Evolutionary conservation across 2,113 vertebrate species (phyloP), one percentile per base, ranked within the genome.

Genomic region (Rhynchomys soricoides): DNA sequence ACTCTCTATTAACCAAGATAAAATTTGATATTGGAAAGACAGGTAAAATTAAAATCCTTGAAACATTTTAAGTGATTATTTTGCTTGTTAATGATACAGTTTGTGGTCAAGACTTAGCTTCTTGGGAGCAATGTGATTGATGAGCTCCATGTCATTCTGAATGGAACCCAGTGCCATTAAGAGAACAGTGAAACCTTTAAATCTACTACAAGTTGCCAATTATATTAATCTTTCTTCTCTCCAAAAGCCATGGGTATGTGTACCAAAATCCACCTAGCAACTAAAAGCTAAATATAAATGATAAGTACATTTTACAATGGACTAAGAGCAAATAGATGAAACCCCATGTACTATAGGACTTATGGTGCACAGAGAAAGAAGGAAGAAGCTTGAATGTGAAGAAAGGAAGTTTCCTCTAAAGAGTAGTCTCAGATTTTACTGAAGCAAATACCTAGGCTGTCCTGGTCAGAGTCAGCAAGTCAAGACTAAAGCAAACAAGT

Each of bases 1-100:
- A 29, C 21, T 78, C 12, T 17, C 3, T 83, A 68, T n/a, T n/a
- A 75, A 52, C 75, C 19, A 45, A 19, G 34, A 78, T 91, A 57
- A 94, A 82, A 77, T 91, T 68, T 93, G 88, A 93, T 22, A 86
- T 77, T 86, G 22, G 87, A 26, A 93, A 77, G 1, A 37, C 11
- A 5, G 11, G 4, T 97, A 3, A 70, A 93, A 89, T 70, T 91
- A 16, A 96, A 96, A 59, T 78, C 45, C 95, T 55, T 74, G 34
- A 92, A 92, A 87, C 12, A 85, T 48, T 93, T 96, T 73, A 81
- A 86, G 19, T 83, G 5, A 16, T 24, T 11, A 43, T 70, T 79
- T 83, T 92, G 79, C 40, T 52, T 34, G 24, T 96, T 48, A 96
- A 50, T 81, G 89, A 73, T n/a, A 52, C 55, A 90, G 45, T 62